A percentile compares a stretch with the other conserved stretches of the same genome.
Conservation (phyloP, 1,140 invertebrate genomes). For the Tribolium madens region DNA sequence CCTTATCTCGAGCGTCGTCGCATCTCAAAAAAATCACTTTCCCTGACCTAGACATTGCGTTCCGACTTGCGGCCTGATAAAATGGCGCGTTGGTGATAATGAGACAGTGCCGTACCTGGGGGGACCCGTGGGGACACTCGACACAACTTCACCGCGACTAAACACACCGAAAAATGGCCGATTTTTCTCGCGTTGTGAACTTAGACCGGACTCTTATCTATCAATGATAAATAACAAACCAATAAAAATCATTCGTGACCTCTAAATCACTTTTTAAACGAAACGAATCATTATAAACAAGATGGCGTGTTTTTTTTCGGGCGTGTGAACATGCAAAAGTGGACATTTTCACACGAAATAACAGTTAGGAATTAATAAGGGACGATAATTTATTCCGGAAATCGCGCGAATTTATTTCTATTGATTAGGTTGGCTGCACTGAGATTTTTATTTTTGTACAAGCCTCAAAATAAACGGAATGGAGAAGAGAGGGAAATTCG, state of each 20-base stretch:
- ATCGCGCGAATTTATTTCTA: slow-evolving; percentile 6
- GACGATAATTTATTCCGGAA: slow-evolving; percentile 29
- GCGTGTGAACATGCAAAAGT: slow-evolving; percentile 10
- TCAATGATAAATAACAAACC: slow-evolving; percentile 40
- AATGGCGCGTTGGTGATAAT: slow-evolving; percentile 33
- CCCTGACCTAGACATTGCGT: slow-evolving; percentile 35
- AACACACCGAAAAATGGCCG: neutral
- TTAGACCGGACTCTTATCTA: slow-evolving; percentile 47
- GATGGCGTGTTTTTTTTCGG: neutral
- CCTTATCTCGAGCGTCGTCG: neutral
- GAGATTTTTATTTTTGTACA: neutral
- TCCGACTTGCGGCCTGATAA: slow-evolving; percentile 10
- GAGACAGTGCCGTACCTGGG: slow-evolving; percentile 4
- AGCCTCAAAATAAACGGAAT: neutral
- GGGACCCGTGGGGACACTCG: neutral
- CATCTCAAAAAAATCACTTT: slow-evolving; percentile 12
- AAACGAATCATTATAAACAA: neutral
- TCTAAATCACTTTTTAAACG: slow-evolving; percentile 38
- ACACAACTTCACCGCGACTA: neutral
- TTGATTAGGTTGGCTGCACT: too few species aligned
- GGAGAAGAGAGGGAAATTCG: neutral
- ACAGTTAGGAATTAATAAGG: slow-evolving; percentile 29
- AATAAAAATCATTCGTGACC: slow-evolving; percentile 43
- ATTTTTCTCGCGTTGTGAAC: slow-evolving; percentile 20
- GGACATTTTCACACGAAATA: slow-evolving; percentile 13